These are phyloP conservation scores for Hydropsyche tenuis DNA, from an alignment of 1,140 invertebrate species.

Conservation along the genomic window DNA sequence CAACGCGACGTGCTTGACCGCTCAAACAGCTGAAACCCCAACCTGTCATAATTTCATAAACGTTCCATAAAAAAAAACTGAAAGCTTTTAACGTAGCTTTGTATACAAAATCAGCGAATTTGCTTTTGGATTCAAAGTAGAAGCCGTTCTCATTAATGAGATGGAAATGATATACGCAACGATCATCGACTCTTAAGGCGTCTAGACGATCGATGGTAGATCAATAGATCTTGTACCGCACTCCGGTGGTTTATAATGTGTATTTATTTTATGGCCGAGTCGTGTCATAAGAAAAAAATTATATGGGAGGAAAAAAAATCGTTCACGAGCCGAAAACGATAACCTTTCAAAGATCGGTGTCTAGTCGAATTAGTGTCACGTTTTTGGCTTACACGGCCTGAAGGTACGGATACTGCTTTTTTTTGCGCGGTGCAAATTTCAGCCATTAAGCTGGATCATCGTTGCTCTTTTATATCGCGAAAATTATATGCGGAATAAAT, in stretches of 20 bases:
- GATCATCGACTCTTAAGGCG: neutral
- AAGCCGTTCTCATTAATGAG: neutral
- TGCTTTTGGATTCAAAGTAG: neutral
- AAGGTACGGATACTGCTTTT: neutral
- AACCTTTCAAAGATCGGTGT: constrained; percentile 6
- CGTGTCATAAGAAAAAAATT: no score
- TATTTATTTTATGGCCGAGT: neutral
- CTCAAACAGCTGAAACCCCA: no score
- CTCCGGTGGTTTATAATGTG: neutral
- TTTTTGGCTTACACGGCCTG: neutral
- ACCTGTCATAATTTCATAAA: no score
- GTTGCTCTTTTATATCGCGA: no score
- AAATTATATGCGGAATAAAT: no score
- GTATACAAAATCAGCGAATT: no score
- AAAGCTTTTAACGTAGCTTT: no score
- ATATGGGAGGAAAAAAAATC: neutral
- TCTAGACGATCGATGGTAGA: neutral
- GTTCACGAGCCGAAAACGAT: neutral
- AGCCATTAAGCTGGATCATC: neutral
- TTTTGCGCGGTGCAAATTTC: constrained; percentile 7
- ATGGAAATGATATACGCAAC: constrained; percentile 3
- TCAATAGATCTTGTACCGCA: constrained; percentile 2
- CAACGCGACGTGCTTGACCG: no score
- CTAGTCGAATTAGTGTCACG: constrained; percentile 24
- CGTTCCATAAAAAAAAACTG: no score